phyloP scores from a whole-genome alignment of 30 jellyfish, hydroid and myxozoan species.

The Cassiopea xamachana region DNA sequence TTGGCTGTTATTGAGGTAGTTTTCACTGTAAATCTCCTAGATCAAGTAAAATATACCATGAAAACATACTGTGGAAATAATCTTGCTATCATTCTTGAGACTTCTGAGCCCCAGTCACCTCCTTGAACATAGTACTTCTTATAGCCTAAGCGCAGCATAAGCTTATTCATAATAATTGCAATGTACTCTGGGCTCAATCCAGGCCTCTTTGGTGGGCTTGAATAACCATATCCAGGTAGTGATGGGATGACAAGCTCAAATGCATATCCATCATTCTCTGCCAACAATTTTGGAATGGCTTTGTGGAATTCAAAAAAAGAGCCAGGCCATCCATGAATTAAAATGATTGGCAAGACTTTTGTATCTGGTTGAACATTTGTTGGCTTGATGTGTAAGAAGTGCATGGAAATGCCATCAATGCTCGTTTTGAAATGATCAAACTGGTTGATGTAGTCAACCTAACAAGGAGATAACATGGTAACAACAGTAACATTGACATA shows the following conservation, averaged over 20 bases:
- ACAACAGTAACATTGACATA: too few relatives aligned
- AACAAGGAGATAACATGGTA: too few relatives aligned
- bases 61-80: slow-evolving; percentile 53
- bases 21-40: background rate
- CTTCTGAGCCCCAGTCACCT: slow-evolving; percentile 82
- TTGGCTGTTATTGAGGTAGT: background rate
- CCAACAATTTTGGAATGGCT: slow-evolving; percentile 44
- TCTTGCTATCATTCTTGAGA: slow-evolving; percentile 50
- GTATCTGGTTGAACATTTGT: slow-evolving; percentile 49
- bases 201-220: slow-evolving; percentile 56
- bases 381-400: slow-evolving; percentile 68
- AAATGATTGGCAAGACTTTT: slow-evolving; percentile 45
- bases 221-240: slow-evolving; percentile 77
- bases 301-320: slow-evolving; percentile 75
- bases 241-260: slow-evolving; percentile 69
- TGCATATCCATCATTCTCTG: slow-evolving; percentile 55
- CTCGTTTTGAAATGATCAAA: slow-evolving; percentile 66
- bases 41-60: background rate
- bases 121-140: slow-evolving; percentile 66
- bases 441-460: slow-evolving; percentile 49
- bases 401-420: slow-evolving; percentile 68
- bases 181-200: slow-evolving; percentile 61
- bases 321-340: slow-evolving; percentile 83
- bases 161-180: slow-evolving; percentile 55
- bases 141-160: slow-evolving; percentile 66